Evolutionary conservation across 37 sponge, comb jelly and placozoan genomes (phyloP).

Genomic region (Cliona cf. orientalis): DNA sequence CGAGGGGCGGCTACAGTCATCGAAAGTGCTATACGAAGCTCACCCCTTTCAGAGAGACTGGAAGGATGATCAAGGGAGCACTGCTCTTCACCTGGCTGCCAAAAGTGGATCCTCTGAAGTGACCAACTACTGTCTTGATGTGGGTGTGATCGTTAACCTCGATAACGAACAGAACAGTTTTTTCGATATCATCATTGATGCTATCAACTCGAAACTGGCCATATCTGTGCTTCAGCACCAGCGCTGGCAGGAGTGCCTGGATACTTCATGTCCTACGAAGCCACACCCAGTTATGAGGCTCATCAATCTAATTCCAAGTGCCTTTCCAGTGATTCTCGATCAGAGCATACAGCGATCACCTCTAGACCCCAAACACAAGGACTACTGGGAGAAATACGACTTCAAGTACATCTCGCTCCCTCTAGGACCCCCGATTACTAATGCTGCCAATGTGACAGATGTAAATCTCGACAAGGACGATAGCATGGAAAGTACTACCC

Average conservation of each 20-base stretch:
- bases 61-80: neutral
- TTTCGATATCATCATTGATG: neutral
- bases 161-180: neutral
- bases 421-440: too few species aligned
- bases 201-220: neutral
- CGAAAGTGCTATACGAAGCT: neutral
- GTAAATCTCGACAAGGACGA: too few species aligned
- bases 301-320: neutral
- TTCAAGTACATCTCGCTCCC: neutral
- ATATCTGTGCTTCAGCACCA: neutral
- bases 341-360: conserved; percentile 6
- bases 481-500: too few species aligned
- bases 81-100: neutral
- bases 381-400: neutral
- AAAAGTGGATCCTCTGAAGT: neutral
- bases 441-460: too few species aligned
- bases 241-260: neutral
- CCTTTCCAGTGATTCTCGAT: neutral
- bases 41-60: neutral
- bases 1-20: neutral
- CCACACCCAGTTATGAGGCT: neutral
- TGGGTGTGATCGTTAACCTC: conserved; percentile 16
- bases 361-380: neutral
- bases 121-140: conserved; percentile 57
- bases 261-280: conserved; percentile 25